These are phyloP conservation scores for Dasypus novemcinctus DNA, from an alignment of 2,113 vertebrate genomes.

Conservation along the genomic window DNA sequence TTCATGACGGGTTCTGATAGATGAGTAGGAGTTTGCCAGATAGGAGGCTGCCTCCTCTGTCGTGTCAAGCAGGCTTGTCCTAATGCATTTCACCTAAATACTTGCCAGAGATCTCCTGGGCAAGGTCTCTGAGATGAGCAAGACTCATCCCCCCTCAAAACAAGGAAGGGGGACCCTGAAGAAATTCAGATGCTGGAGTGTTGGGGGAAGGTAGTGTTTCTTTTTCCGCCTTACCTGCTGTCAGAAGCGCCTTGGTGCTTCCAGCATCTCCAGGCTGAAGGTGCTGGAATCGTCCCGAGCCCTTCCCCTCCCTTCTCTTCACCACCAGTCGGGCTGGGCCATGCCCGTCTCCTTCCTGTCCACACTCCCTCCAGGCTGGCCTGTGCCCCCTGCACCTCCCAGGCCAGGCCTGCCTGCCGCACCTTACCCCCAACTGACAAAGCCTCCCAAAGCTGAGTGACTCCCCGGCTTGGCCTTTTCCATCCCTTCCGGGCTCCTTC, in stretches of 20 bases:
- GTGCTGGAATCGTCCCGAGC: neutral
- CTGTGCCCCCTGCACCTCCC: neutral
- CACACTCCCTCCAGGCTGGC: neutral
- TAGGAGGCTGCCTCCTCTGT: neutral
- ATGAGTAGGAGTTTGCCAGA: neutral
- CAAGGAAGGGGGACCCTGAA: neutral
- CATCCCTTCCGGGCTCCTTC: neutral
- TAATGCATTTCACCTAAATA: neutral
- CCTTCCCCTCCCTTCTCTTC: neutral
- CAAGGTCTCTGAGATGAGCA: neutral
- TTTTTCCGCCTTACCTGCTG: neutral
- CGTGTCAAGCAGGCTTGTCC: neutral
- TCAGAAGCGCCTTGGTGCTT: neutral
- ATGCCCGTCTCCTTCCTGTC: neutral
- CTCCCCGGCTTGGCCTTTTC: neutral
- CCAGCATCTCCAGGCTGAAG: neutral
- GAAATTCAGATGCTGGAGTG: neutral
- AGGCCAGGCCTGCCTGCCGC: neutral
- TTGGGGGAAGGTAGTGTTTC: neutral
- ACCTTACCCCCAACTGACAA: too few relatives aligned
- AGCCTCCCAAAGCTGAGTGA: neutral
- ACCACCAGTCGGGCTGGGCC: neutral
- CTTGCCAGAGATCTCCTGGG: neutral
- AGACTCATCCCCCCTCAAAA: neutral
- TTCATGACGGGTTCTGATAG: neutral